Evolutionary conservation across 1,140 invertebrate species (phyloP), one percentile per base, ranked within the genome.

Genomic region (Bombus huntii): DNA sequence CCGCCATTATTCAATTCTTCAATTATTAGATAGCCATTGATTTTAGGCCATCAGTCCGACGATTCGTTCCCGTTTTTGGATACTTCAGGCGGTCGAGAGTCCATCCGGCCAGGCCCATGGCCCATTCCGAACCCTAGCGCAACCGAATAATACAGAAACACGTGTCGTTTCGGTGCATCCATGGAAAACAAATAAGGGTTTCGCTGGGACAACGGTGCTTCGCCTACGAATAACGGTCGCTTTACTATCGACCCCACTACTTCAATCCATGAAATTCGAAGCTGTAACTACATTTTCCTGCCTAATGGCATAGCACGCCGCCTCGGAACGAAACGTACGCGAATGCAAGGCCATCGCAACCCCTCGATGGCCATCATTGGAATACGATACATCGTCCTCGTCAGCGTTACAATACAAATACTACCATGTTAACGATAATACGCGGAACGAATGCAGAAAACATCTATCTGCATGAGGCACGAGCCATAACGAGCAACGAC

Each of bases 181-280:
- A 34, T 65, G 76, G 66, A 88, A 88, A 89, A 87, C 87, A 89
- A 88, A 89, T 87, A 89, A 79, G 76, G 88, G 76, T 79, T 44
- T 37, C 18, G 39, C 6, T 3, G n/a, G 72, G 31, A 25, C n/a
- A 39, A 34, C 65, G 83, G 34, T 65, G 31, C 47, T 22, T 53
- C 47, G 47, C 47, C 47, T 53, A 34, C 34, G 34, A 34, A 34
- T 34, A 34, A 34, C 34, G 34, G 34, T 34, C 34, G 34, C 34
- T 18, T 53, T 53, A 53, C 31, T 22, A 53, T 83, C 22, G 34
- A 13, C 72, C 44, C 39, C 39, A 22, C 28, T 28, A 1, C 34
- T 22, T 42, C 57, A 4, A 44, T 74, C 31, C 25, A 28, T 65
- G 81, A 83, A 83, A 83, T 53, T 76, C 59, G 72, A 83, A 53